Evolutionary conservation across 2,888 invertebrate genomes (phyloP), one percentile per base, ranked within the genome.

Genomic region (Eristalis intricaria): DNA sequence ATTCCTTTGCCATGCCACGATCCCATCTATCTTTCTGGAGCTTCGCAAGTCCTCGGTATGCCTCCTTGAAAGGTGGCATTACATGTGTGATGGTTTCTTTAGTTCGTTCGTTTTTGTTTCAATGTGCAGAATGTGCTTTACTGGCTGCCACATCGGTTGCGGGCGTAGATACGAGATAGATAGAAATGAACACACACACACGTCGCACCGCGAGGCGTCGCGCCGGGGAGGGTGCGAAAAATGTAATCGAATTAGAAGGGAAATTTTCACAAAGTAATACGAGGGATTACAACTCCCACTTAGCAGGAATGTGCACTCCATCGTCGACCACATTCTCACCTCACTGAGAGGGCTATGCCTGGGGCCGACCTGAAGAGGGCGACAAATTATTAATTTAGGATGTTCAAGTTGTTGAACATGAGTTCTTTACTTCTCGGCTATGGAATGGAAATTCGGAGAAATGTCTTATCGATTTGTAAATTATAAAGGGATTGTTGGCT

Each of bases 11-110:
- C 56, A 43, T 79, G 78, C 65, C 74, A 11, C 22, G 29, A 56
- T 78, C 38, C 70, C 78, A 86, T 87, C 68, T 84, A 13, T 84
- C 75, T 79, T 80, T 69, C 15, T 69, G 60, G 22, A 76, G 63
- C 19, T 76, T 83, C 11, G 23, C 56, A 50, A 73, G 83, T 71
- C n/a, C 50, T 65, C 65, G 58, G 65, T 23, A 65, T 81, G 76
- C 71, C 68, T 66, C 43, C 64, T 56, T 78, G 56, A 78, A 74
- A 68, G 70, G 78, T 65, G 71, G 68, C 56, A 40, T 76, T 63
- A 83, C 70, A 77, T 63, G 73, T 83, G 71, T 73, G 73, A 66
- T 40, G 35, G 26, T 71, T 19, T 68, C 56, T 61, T 56, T 74
- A 63, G 23, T 35, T 65, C n/a, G 38, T 65, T 65, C 60, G n/a